Evolutionary conservation across 2,888 invertebrate genomes (phyloP), one percentile per base, ranked within the genome.

Genomic region (Stenichneumon culpator): DNA sequence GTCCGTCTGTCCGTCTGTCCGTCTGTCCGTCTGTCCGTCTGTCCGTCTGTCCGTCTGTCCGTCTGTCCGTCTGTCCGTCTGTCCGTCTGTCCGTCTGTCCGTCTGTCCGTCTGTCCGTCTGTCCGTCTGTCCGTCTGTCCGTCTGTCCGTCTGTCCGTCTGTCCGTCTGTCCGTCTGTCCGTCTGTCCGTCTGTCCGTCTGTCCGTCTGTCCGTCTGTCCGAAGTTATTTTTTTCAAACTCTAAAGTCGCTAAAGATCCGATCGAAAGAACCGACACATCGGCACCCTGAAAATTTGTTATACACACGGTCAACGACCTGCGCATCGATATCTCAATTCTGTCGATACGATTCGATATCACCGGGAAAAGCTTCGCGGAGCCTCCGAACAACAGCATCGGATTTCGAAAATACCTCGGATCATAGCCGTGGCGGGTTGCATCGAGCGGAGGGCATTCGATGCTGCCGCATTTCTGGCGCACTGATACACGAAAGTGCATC

Each of bases 401-500:
- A 84, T 84, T 77, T 77, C 70, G 68, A 72, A 68, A 80, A 78
- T 84, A 78, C 39, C 80, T 67, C 16, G 44, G 70, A 72, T 67
- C 70, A 50, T 79, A 32, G 70, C 28, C 14, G 44, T 2, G 44
- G 28, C 22, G 65, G 47, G 60, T 28, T 50, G 11, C 9, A 22
- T 7, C 52, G 54, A 19, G 28, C 75, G 25, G 32, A 16, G 82
- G 63, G 67, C 44, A 73, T 73, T 25, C 28, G 79, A 74, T 69
- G 69, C 70, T 57, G 60, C 32, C 28, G 63, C 75, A 32, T 25
- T 63, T 65, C 54, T 65, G 79, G 77, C 39, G 39, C 77, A 84
- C 75, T 72, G 72, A 72, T 80, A 81, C 60, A 57, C 75, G 77
- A 78, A 73, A 79, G 79, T 75, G 75, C 83, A 75, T 79, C 70